A percentile compares a stretch with the other conserved stretches of the same genome.
These are phyloP conservation scores for Lucilia cuprina DNA, from an alignment of 1,140 invertebrate species.

Conservation along the genomic window DNA sequence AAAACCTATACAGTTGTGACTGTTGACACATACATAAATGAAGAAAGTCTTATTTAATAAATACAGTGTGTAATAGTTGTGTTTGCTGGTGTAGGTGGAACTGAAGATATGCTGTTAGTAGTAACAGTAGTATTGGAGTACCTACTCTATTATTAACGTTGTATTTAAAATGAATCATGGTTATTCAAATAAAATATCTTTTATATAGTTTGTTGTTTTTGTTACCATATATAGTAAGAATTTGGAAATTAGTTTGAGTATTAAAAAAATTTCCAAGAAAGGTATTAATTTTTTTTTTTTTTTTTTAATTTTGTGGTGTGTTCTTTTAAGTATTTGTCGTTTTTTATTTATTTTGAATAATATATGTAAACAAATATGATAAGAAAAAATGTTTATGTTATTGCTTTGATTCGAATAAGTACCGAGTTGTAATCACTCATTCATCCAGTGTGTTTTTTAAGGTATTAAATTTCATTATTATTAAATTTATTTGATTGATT, in stretches of 20 bases:
- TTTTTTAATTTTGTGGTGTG: neutral
- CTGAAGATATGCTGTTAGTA: neutral
- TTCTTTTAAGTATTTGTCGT: neutral
- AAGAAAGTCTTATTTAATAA: neutral
- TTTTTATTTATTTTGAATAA: neutral
- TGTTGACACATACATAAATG: neutral
- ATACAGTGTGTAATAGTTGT: neutral
- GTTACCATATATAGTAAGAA: neutral
- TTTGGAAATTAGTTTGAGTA: neutral
- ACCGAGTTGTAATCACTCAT: too few species aligned
- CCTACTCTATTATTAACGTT: neutral
- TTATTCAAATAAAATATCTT: neutral
- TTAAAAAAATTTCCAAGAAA: constrained; percentile 4
- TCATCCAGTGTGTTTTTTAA: too few species aligned
- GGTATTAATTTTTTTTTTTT: neutral
- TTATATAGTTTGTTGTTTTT: neutral
- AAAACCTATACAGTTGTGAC: neutral
- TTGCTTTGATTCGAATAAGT: too few species aligned
- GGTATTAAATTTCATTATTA: too few species aligned
- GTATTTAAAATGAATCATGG: neutral
- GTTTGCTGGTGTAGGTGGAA: neutral
- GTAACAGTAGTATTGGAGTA: neutral
- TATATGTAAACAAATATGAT: constrained; percentile 6
- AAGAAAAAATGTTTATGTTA: neutral
- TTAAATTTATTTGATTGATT: too few species aligned